Evolutionary conservation across 2,888 invertebrate genomes (phyloP), one percentile per base, ranked within the genome.

Genomic region (Sympetrum striolatum): DNA sequence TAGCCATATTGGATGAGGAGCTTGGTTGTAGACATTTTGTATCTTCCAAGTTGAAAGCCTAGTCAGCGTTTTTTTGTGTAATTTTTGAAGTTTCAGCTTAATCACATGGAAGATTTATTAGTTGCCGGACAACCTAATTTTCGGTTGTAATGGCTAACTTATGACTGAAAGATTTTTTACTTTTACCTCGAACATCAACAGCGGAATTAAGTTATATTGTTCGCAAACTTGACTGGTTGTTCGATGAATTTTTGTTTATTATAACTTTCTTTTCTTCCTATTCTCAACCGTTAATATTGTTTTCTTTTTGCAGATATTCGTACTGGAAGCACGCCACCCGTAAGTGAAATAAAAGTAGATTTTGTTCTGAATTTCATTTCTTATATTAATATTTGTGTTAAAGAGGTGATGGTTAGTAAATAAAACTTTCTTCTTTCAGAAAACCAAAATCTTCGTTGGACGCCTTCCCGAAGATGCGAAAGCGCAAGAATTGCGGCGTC

Each of bases 391-490:
- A 39, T 39, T 15, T 15, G 18, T 15, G 0, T 60, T 6, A n/a
- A 22, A n/a, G 2, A 8, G 1, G 25, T 18, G 22, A 64, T 5
- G 8, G 18, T 60, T 60, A 6, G 3, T 22, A 64, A 8, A 12
- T 48, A n/a, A 82, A 48, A 15, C 10, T 44, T 44, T 37, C 1
- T n/a, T 22, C 10, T 86, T 91, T 91, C 90, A 96, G 95, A 96
- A 96, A 94, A 96, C 96, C 91, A 98, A 98, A 94, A 97, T 99
- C 92, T 99, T 99, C 95, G 98, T 99, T 93, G 98, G 98, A 92
- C 98, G 98, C 94, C 94, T 98, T 93, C 97, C 98, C 91, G 96
- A 97, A 92, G 97, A 97, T 92, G 97, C 98, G 92, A 96, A 97
- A 93, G 96, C 96, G 90, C 97, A 97, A 92, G 98, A 98, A 92